Evolutionary conservation across 2,888 invertebrate species (phyloP), one percentile per base, ranked within the genome.

Genomic region (Apoda limacodes): DNA sequence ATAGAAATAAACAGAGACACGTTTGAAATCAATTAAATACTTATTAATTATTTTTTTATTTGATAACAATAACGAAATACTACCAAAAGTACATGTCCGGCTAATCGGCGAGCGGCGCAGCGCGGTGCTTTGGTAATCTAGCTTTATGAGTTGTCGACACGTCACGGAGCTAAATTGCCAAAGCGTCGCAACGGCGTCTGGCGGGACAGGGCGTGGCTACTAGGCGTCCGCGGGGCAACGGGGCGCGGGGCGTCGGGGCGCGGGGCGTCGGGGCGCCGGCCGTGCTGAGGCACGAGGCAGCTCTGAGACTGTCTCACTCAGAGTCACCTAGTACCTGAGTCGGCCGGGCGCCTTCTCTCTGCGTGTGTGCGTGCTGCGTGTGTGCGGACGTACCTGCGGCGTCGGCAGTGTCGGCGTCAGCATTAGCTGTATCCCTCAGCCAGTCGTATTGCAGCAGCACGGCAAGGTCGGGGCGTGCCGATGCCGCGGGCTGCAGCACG

Each of bases 81-180:
- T n/a, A n/a, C n/a, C n/a, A n/a, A n/a, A n/a, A n/a, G n/a, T n/a
- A n/a, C n/a, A n/a, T n/a, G n/a, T n/a, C 14, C 25, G 22, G 9
- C 25, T 17, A 10, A 17, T 14, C 29, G 55, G 21, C 25, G 54
- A 40, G 10, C 11, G 25, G 17, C 55, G 57, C 43, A 35, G 48
- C 71, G 69, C 82, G 82, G 80, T 91, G 90, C 91, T 92, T 92
- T 92, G 92, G 92, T 92, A 92, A 92, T 90, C 89, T 92, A 92
- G 92, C 92, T 92, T 92, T 92, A 92, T 92, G 92, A 90, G 83
- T 82, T 59, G 75, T 70, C 61, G 71, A 71, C 68, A 83, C 83
- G 86, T 90, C 90, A 91, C 87, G 87, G 87, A 89, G 91, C 92
- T 90, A 89, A 87, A 89, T 88, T 87, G 88, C 92, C 92, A 92